A percentile compares a stretch with the other conserved stretches of the same genome.
phyloP scores from a whole-genome alignment of 2,113 vertebrate genomes.

The Dicaeum eximium region DNA sequence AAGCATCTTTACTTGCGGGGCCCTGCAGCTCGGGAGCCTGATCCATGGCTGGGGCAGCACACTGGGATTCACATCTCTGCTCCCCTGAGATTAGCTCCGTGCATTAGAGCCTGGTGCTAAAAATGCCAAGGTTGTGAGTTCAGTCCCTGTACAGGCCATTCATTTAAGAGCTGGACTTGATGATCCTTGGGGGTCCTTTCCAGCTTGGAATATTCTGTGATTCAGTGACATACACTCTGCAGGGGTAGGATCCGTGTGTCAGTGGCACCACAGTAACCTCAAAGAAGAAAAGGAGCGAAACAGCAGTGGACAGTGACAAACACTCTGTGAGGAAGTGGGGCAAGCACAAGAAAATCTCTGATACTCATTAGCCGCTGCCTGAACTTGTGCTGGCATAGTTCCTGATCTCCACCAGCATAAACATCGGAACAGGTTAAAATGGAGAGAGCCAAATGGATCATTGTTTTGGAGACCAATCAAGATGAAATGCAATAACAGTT shows the following conservation, averaged over 20 bases:
- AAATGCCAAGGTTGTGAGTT: neutral
- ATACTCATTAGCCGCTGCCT: neutral
- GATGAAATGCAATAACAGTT: neutral
- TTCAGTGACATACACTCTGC: neutral
- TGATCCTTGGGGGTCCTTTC: neutral
- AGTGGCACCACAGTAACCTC: neutral
- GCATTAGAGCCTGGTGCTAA: too few relatives aligned
- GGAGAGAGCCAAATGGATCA: neutral
- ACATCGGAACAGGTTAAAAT: neutral
- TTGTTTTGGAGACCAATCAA: neutral
- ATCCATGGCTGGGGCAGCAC: neutral
- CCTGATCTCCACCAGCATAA: neutral
- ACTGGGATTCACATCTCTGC: neutral
- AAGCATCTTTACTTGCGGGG: fast-evolving
- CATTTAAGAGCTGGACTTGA: neutral
- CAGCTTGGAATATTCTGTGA: neutral
- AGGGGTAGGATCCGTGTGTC: fast-evolving
- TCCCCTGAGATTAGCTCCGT: neutral
- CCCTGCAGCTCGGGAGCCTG: fast-evolving
- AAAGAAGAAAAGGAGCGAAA: neutral
- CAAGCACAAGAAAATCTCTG: neutral
- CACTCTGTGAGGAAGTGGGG: fast-evolving
- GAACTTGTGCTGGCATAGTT: neutral
- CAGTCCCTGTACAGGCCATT: neutral
- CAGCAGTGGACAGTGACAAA: neutral